Percentiles rank a stretch among this genome's conserved stretches.
Evolutionary conservation across 2,113 vertebrate genomes (phyloP).

Genomic region (Sylvietta virens): DNA sequence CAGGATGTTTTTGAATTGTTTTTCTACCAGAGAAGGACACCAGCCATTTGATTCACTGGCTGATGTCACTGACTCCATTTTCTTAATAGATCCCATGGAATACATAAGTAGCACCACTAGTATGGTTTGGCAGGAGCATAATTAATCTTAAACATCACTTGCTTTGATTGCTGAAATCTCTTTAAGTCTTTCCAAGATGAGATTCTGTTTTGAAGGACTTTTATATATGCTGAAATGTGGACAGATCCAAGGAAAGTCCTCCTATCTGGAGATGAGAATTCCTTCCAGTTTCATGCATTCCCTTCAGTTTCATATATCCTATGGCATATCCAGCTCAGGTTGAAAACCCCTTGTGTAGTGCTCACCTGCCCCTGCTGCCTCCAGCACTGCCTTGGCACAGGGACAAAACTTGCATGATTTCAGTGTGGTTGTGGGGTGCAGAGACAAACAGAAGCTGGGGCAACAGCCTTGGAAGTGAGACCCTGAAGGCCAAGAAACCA

Average conservation of each 20-base stretch:
- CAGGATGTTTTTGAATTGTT: background rate
- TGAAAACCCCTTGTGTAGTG: background rate
- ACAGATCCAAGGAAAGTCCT: background rate
- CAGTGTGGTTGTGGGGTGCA: background rate
- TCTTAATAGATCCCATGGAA: background rate
- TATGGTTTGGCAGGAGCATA: background rate
- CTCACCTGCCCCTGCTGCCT: background rate
- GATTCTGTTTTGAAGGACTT: background rate
- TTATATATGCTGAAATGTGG: background rate
- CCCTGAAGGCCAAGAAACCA: background rate
- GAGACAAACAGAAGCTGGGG: background rate
- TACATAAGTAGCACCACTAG: background rate
- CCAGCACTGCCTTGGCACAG: rapidly evolving
- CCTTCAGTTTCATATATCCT: too few species aligned
- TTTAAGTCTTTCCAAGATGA: background rate
- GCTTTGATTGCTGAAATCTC: background rate
- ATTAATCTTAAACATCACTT: background rate
- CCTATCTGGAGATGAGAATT: background rate
- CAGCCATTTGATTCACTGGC: background rate
- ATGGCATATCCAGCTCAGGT: background rate
- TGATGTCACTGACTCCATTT: background rate
- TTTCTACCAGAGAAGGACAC: background rate
- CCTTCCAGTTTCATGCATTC: background rate
- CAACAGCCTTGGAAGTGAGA: background rate
- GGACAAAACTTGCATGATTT: rapidly evolving